phyloP scores from a whole-genome alignment of 2,888 invertebrate species.

The Drosophila setosimentum region DNA sequence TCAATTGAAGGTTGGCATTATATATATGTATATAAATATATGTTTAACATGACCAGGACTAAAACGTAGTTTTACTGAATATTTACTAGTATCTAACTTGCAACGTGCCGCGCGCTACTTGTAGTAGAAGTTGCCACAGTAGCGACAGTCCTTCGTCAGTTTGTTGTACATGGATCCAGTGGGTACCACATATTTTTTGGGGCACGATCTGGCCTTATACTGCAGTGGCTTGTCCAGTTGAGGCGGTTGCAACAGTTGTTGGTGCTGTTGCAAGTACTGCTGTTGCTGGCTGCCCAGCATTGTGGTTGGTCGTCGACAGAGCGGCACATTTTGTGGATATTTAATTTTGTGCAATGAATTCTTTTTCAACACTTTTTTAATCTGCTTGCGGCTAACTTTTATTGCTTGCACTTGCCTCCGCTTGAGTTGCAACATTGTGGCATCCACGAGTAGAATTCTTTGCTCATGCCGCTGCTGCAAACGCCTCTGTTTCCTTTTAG shows the following conservation, averaged over 20 bases:
- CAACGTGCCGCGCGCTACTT: neutral
- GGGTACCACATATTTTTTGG: conserved; percentile 53
- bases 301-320: conserved; percentile 52
- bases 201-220: neutral
- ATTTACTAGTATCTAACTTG: neutral
- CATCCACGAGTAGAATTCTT: conserved; percentile 9
- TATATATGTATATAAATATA: neutral
- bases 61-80: neutral
- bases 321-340: conserved; percentile 30
- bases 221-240: neutral
- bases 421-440: neutral
- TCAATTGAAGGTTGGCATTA: neutral
- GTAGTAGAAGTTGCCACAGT: conserved; percentile 70
- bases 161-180: conserved; percentile 18
- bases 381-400: neutral
- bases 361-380: neutral
- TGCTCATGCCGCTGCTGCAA: neutral
- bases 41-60: neutral
- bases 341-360: neutral
- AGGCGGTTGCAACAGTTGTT: neutral
- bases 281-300: conserved; percentile 31
- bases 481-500: neutral
- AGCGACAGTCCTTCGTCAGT: conserved; percentile 15
- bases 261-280: conserved; percentile 15
- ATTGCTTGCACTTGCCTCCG: neutral